A percentile compares a stretch with the other conserved stretches of the same genome.
phyloP scores from a whole-genome alignment of 2,113 vertebrate species.

The Rhynchopsitta pachyrhyncha region DNA sequence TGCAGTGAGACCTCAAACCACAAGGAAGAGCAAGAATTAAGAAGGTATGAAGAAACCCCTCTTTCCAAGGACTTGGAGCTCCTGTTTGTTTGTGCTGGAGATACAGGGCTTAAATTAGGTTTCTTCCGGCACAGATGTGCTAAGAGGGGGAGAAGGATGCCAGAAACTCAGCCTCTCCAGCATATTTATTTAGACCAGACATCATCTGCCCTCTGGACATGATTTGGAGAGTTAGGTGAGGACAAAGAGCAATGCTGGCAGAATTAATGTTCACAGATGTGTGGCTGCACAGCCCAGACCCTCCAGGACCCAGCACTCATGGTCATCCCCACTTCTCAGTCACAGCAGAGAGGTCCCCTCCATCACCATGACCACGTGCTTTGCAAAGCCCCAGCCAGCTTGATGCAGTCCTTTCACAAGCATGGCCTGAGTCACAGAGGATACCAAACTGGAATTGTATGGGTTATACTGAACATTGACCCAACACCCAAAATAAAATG shows the following conservation, averaged over 20 bases:
- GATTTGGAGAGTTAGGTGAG: neutral
- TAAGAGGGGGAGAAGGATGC: neutral
- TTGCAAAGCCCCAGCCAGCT: neutral
- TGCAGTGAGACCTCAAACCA: neutral
- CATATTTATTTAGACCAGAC: neutral
- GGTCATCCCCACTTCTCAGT: fast-evolving
- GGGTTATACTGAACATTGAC: neutral
- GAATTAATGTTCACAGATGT: fast-evolving
- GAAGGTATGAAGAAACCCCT: neutral
- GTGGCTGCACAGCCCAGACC: neutral
- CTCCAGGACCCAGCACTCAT: fast-evolving
- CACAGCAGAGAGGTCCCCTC: neutral
- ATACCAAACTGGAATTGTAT: neutral
- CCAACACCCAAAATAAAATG: neutral
- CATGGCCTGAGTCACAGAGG: neutral
- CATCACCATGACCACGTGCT: fast-evolving
- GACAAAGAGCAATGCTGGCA: neutral
- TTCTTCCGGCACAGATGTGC: slow-evolving; percentile 45
- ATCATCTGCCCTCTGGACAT: neutral
- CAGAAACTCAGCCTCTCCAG: slow-evolving; percentile 14
- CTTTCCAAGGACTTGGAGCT: neutral
- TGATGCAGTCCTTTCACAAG: fast-evolving
- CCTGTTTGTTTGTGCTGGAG: neutral
- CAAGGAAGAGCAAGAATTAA: neutral
- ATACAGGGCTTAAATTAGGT: slow-evolving; percentile 22